Percentiles rank a stretch among this genome's conserved stretches.
These are phyloP conservation scores for Anolis sagrei DNA, from an alignment of 2,113 vertebrate species.

Conservation along the genomic window DNA sequence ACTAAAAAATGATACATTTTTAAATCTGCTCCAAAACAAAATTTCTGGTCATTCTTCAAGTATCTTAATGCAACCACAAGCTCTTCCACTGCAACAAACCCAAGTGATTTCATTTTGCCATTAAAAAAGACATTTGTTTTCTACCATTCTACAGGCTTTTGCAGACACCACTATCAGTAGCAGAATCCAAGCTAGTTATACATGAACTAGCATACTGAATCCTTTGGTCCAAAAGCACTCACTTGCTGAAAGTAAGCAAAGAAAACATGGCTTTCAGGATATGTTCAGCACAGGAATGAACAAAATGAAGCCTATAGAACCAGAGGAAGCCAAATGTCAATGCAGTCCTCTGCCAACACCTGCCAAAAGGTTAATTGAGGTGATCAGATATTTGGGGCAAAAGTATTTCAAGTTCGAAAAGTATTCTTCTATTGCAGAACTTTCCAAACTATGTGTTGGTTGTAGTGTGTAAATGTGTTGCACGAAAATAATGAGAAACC, in stretches of 20 bases:
- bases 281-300: background rate
- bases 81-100: background rate
- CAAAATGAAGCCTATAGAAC: background rate
- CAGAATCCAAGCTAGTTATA: background rate
- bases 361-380: too few relatives aligned
- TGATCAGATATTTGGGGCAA: too few relatives aligned
- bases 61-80: background rate
- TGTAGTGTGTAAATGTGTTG: too few relatives aligned
- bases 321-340: too few relatives aligned
- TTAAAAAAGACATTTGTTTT: background rate
- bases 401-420: too few relatives aligned
- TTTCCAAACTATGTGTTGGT: too few relatives aligned
- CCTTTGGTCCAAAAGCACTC: background rate
- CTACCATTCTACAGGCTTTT: background rate
- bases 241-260: background rate
- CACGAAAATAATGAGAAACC: too few relatives aligned
- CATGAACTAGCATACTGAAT: background rate
- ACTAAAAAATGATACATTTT: background rate
- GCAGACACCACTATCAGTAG: too few relatives aligned
- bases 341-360: too few relatives aligned
- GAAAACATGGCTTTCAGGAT: background rate
- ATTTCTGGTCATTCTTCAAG: too few relatives aligned
- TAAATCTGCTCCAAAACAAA: too few relatives aligned
- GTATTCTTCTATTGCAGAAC: too few relatives aligned
- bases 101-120: background rate